Conservation (phyloP, 1,140 invertebrate genomes). For the Drosophila lacteicornis region DNA sequence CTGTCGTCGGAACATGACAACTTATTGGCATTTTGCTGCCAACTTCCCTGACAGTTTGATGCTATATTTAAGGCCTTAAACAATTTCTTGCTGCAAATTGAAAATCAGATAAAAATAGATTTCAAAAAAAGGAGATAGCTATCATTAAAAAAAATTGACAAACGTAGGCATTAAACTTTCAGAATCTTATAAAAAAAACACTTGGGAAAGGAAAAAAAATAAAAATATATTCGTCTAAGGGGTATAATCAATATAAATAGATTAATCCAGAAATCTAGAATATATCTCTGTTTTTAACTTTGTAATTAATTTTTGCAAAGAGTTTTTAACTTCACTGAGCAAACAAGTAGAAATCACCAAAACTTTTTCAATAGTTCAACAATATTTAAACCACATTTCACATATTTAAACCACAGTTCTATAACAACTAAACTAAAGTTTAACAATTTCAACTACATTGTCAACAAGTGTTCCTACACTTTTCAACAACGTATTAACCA, state of each 20-base stretch:
- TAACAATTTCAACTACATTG: neutral
- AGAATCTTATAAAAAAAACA: neutral
- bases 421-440: neutral
- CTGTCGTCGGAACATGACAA: slow-evolving; percentile 55
- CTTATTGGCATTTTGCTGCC: slow-evolving; percentile 60
- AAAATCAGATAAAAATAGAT: slow-evolving; percentile 42
- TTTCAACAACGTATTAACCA: neutral
- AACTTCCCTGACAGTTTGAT: slow-evolving; percentile 21
- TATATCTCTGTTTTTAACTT: too few relatives aligned
- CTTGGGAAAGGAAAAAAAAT: neutral
- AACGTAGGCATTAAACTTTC: neutral
- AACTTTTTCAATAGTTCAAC: neutral
- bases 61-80: slow-evolving; percentile 34
- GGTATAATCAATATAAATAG: neutral
- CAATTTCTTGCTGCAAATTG: slow-evolving; percentile 52
- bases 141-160: slow-evolving; percentile 33
- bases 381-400: neutral
- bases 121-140: neutral
- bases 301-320: too few relatives aligned
- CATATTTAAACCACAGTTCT: neutral
- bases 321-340: too few relatives aligned
- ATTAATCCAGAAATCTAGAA: too few relatives aligned
- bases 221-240: neutral
- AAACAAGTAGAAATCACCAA: too few relatives aligned
- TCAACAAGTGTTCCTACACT: neutral